These are phyloP conservation scores for Samia ricini DNA, from an alignment of 1,140 invertebrate species.

Conservation along the genomic window DNA sequence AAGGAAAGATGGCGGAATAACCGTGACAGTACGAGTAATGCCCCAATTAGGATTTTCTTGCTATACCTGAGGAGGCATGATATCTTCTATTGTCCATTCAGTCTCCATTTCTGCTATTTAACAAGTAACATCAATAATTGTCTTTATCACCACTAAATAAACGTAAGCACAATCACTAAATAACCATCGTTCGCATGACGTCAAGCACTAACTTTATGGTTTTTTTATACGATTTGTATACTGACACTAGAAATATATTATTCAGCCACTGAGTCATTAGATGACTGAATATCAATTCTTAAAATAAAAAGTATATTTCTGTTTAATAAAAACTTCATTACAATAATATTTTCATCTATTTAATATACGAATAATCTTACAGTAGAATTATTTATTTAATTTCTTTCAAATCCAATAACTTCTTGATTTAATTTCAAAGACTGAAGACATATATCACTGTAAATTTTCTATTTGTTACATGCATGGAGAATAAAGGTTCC, in stretches of 20 bases:
- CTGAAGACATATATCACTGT: too few species aligned
- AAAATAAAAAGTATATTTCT: background rate
- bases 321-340: too few species aligned
- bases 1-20: constrained; percentile 69
- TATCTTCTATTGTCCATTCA: constrained; percentile 73
- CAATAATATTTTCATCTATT: too few species aligned
- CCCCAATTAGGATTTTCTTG: constrained; percentile 49
- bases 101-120: constrained; percentile 73
- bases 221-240: constrained; percentile 8
- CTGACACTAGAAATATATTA: constrained; percentile 3
- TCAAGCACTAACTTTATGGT: constrained; percentile 51
- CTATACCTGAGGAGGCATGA: constrained; percentile 64
- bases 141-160: constrained; percentile 56
- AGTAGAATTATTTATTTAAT: too few species aligned
- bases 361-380: too few species aligned
- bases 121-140: constrained; percentile 70
- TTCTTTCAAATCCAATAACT: too few species aligned
- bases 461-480: too few species aligned
- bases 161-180: constrained; percentile 60
- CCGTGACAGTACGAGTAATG: constrained; percentile 63
- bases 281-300: background rate
- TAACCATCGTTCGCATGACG: constrained; percentile 70
- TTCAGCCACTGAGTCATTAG: background rate
- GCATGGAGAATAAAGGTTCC: too few species aligned
- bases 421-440: too few species aligned